phyloP scores from a whole-genome alignment of 2,888 invertebrate species.

The Chromoteleia sp. region DNA sequence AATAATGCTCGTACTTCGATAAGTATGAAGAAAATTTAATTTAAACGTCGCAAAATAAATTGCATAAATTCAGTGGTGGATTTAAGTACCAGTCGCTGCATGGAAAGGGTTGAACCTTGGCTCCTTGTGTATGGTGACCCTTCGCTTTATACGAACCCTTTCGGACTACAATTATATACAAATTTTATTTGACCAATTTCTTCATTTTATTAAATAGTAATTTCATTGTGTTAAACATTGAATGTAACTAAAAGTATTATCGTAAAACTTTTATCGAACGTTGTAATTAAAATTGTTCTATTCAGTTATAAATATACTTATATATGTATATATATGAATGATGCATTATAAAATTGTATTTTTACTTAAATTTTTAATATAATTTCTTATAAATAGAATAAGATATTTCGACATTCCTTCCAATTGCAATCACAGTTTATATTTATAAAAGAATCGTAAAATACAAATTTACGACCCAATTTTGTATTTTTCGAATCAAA shows the following conservation, averaged over 20 bases:
- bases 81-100: conserved; percentile 8
- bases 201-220: background rate
- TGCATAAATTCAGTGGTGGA: conserved; percentile 30
- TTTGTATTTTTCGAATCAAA: too few relatives aligned
- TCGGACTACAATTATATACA: background rate
- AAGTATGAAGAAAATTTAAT: conserved; percentile 35
- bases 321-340: too few relatives aligned
- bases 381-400: too few relatives aligned
- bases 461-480: background rate
- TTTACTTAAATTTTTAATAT: too few relatives aligned
- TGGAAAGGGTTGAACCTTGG: background rate
- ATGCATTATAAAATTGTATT: too few relatives aligned
- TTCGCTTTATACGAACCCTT: background rate
- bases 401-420: too few relatives aligned
- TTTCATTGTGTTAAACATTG: background rate
- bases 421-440: too few relatives aligned
- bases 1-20: conserved; percentile 11
- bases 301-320: too few relatives aligned
- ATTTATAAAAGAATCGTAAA: background rate
- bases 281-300: too few relatives aligned
- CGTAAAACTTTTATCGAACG: too few relatives aligned
- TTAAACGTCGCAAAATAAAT: conserved; percentile 38
- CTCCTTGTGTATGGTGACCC: background rate
- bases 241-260: background rate
- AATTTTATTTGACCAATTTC: background rate